phyloP scores from a whole-genome alignment of 2,888 invertebrate genomes.

The Conus canariensis region DNA sequence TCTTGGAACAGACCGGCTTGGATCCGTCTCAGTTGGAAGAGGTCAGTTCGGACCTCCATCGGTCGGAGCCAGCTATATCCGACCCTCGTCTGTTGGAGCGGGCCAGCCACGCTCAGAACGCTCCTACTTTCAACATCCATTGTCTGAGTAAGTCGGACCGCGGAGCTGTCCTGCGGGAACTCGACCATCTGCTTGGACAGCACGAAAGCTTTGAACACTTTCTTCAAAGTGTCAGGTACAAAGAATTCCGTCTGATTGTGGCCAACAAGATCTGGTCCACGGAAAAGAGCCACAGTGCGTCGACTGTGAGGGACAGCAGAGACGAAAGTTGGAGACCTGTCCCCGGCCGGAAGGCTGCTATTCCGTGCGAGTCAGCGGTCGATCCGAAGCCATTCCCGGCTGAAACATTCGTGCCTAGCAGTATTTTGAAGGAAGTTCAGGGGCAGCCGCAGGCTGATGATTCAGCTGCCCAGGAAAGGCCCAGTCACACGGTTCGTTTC shows the following conservation, averaged over 20 bases:
- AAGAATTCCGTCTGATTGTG: not conserved
- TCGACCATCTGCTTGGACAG: not conserved
- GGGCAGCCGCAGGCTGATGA: too few species aligned
- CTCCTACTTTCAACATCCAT: not conserved
- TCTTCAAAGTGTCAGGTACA: not conserved
- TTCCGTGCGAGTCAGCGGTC: not conserved
- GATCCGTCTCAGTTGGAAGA: too few species aligned
- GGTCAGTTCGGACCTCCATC: too few species aligned
- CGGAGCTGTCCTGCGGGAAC: not conserved
- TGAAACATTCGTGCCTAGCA: not conserved
- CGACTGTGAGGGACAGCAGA: not conserved
- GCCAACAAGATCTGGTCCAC: slow-evolving; percentile 27
- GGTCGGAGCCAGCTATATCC: too few species aligned
- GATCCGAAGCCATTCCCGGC: not conserved
- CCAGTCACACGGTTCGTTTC: not conserved
- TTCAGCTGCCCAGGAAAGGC: not conserved
- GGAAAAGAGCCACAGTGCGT: not conserved
- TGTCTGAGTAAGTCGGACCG: not conserved
- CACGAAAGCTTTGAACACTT: slow-evolving; percentile 13
- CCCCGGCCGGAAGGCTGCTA: not conserved
- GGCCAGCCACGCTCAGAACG: not conserved
- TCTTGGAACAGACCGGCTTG: too few species aligned
- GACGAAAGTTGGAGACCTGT: not conserved
- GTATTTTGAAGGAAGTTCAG: not conserved
- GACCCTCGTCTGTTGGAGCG: too few species aligned